Base-by-base conservation (phyloP, 1,140 invertebrate genomes). In the Spodoptera frugiperda region DNA sequence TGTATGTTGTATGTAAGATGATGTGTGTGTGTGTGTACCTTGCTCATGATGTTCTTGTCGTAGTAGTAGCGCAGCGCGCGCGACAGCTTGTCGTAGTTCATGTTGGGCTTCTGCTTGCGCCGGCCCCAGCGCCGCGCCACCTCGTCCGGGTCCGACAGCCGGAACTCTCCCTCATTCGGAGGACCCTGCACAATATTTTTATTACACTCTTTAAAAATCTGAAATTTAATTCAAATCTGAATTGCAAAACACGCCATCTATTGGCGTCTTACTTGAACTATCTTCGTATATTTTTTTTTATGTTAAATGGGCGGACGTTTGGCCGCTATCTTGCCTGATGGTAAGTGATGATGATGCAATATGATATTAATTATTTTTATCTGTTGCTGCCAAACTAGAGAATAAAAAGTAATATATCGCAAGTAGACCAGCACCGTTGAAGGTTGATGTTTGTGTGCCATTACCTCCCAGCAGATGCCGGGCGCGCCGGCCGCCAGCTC, bases 41-140 rank as follows among this genome's bases (percentile, higher is more conserved):
- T 99, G 71, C 96, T 98, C 97, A 99, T 99, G 82, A 99, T 98
- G 87, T 99, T 99, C 94, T 99, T 99, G 95, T 99, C 99, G 94
- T 99, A 99, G 90, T 99, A 99, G 90, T 99, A 99, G 94, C 97
- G 96, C 55, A 99, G 95, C 54, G 98, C 98, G 83, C 98, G 95
- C 85, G 97, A 98, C 84, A 99, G 96, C 94, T 99, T 99, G 95
- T 99, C 98, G 93, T 99, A 99, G 95, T 99, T 99, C 98, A 99
- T 99, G 92, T 98, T 98, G 46, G 98, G 98, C 91, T 99, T 99
- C 79, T 97, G 97, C 93, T 99, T 99, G 73, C 98, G 95, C 83
- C 98, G 97, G 70, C 98, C 98, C 98, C 98, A 99, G 61, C 97
- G 95, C 49, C 97, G 94, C 12, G 98, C 98, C 80, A 99, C 98